phyloP scores from a whole-genome alignment of 2,888 invertebrate species.

The Mylabris sibirica region DNA sequence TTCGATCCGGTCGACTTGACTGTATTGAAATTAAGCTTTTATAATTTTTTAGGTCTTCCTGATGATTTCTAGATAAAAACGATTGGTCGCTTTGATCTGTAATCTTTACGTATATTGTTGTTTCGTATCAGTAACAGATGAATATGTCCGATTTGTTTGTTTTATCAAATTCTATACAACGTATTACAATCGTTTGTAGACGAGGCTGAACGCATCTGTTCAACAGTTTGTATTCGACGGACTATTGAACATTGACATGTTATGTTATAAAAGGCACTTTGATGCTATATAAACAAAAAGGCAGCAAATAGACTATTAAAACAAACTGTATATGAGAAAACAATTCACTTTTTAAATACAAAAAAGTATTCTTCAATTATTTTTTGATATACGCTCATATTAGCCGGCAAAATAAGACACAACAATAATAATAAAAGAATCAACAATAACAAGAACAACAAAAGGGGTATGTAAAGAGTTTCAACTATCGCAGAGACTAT shows the following conservation, averaged over 20 bases:
- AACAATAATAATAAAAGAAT: neutral
- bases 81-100: neutral
- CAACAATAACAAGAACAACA: neutral
- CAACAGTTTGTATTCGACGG: slow-evolving; percentile 22
- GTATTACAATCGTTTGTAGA: slow-evolving; percentile 4
- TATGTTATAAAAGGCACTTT: slow-evolving; percentile 18
- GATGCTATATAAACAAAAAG: slow-evolving; percentile 21
- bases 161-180: neutral
- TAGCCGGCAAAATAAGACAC: neutral
- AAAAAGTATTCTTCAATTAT: neutral
- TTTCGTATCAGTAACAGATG: neutral
- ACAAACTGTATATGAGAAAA: slow-evolving; percentile 27
- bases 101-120: neutral
- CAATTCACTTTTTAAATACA: slow-evolving; percentile 9
- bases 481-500: neutral
- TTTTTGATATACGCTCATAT: neutral
- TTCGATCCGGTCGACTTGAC: too few species aligned
- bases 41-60: too few species aligned
- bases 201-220: slow-evolving; percentile 14
- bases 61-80: too few species aligned
- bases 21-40: too few species aligned
- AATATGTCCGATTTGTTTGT: slow-evolving; percentile 1
- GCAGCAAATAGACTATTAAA: slow-evolving; percentile 23
- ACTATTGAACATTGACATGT: slow-evolving; percentile 28
- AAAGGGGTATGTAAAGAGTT: neutral